A percentile compares a stretch with the other conserved stretches of the same genome.
These are phyloP conservation scores for Merops nubicus DNA, from an alignment of 2,113 vertebrate genomes.

Conservation along the genomic window DNA sequence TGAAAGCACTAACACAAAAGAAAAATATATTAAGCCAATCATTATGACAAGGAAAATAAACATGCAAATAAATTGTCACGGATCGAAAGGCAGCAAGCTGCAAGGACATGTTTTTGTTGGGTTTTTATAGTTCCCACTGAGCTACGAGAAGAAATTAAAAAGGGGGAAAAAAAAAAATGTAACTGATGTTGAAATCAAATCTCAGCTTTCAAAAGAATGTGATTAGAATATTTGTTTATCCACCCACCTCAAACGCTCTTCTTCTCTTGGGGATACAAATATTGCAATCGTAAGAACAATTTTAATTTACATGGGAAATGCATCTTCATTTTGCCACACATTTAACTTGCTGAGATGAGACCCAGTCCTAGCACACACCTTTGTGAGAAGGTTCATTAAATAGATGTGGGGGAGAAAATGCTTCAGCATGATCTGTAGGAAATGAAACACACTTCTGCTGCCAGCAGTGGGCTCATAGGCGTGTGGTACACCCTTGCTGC, in stretches of 20 bases:
- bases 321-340: neutral
- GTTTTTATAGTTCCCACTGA: neutral
- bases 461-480: neutral
- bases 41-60: conserved; percentile 28
- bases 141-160: neutral
- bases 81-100: neutral
- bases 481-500: neutral
- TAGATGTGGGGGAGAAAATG: neutral
- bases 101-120: neutral
- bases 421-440: neutral
- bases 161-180: neutral
- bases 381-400: neutral
- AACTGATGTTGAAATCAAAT: conserved; percentile 34
- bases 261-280: conserved; percentile 51
- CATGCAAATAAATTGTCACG: neutral
- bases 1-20: neutral
- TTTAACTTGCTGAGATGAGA: neutral
- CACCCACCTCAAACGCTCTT: conserved; percentile 24
- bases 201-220: conserved; percentile 33
- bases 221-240: conserved; percentile 57
- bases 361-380: neutral
- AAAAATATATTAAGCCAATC: neutral
- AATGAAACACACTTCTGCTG: neutral
- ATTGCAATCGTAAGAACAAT: conserved; percentile 37
- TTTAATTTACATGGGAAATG: conserved; percentile 52